phyloP scores from a whole-genome alignment of 2,797 vertebrate species.

The Chloroceryle amazona region DNA sequence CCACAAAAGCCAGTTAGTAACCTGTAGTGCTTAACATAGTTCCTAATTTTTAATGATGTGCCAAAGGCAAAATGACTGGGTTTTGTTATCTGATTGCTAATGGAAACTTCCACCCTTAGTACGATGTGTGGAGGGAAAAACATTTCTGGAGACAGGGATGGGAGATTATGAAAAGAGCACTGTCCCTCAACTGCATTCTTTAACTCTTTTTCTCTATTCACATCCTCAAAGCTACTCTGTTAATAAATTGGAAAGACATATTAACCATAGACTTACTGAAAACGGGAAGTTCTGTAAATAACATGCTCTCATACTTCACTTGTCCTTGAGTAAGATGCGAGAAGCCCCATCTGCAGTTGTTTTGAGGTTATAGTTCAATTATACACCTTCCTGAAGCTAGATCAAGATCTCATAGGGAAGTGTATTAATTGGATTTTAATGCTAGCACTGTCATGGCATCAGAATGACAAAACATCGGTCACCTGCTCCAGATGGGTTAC shows the following conservation, averaged over 20 bases:
- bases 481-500: background rate
- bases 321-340: constrained; percentile 7
- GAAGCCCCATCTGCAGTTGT: background rate
- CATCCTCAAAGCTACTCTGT: background rate
- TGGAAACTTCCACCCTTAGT: background rate
- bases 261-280: background rate
- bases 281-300: too few species aligned
- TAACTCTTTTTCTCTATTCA: background rate
- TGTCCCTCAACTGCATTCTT: background rate
- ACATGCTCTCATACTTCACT: constrained; percentile 4
- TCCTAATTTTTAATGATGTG: background rate
- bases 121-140: background rate
- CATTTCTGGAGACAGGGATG: background rate
- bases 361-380: constrained; percentile 32
- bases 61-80: background rate
- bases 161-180: background rate
- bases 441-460: background rate
- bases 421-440: constrained; percentile 23
- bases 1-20: background rate
- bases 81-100: background rate
- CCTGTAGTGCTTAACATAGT: background rate
- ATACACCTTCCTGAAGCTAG: constrained; percentile 24
- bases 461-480: background rate
- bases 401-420: background rate
- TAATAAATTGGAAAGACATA: background rate